Evolutionary conservation across 2,113 vertebrate genomes (phyloP).

Genomic region (Petaurus breviceps): DNA sequence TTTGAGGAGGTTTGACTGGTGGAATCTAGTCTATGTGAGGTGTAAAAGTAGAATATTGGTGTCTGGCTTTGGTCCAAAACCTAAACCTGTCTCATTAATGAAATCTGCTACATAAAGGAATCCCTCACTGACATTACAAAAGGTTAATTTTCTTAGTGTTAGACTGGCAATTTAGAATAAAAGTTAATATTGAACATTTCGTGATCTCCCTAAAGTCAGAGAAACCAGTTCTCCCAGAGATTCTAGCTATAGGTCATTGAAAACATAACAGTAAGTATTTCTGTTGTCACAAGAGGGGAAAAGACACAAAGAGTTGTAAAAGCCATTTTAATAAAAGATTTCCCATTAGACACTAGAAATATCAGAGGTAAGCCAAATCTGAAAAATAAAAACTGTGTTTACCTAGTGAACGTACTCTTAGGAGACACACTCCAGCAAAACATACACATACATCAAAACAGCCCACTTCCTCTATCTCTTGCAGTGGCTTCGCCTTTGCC

Average conservation of each 20-base stretch:
- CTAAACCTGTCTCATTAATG: constrained; percentile 18
- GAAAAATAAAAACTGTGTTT: not conserved
- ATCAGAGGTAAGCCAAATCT: not conserved
- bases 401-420: not conserved
- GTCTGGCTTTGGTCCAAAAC: constrained; percentile 3
- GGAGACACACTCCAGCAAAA: not conserved
- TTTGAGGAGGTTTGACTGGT: not conserved
- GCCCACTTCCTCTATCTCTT: not conserved
- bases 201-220: not conserved
- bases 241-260: not conserved
- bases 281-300: not conserved
- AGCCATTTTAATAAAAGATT: not conserved
- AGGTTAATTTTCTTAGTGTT: not conserved
- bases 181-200: not conserved
- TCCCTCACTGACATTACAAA: not conserved
- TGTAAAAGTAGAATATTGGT: not conserved
- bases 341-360: not conserved
- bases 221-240: constrained; percentile 5
- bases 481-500: not conserved
- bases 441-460: not conserved
- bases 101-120: not conserved
- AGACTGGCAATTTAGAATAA: not conserved
- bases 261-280: not conserved
- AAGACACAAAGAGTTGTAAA: not conserved
- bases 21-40: constrained; percentile 27